Evolutionary conservation across 2,888 invertebrate genomes (phyloP).

Genomic region (Proisotoma minuta): DNA sequence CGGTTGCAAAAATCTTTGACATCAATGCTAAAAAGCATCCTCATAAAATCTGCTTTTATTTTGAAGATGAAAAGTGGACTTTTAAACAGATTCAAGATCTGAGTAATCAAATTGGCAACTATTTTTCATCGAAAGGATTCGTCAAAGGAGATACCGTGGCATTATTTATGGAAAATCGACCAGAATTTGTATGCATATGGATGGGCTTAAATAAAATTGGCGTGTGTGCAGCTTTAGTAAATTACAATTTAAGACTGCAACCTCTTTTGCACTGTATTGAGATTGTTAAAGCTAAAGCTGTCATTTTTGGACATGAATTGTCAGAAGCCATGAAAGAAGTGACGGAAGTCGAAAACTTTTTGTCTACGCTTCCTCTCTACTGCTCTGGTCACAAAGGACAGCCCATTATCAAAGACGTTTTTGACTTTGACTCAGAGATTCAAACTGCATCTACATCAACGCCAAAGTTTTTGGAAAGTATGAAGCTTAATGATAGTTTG

Average conservation of each 20-base stretch:
- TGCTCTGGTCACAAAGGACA: conserved; percentile 31
- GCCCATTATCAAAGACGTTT: conserved; percentile 15
- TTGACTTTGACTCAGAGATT: conserved; percentile 34
- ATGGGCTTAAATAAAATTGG: conserved; percentile 76
- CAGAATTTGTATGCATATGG: conserved; percentile 89
- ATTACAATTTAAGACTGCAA: conserved; percentile 79
- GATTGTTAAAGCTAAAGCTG: conserved; percentile 76
- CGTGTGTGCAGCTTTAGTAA: conserved; percentile 80
- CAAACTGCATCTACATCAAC: conserved; percentile 12
- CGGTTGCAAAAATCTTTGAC: conserved; percentile 75
- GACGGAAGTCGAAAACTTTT: conserved; percentile 24
- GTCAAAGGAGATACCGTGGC: conserved; percentile 84
- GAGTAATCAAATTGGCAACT: conserved; percentile 74
- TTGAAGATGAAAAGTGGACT: conserved; percentile 77
- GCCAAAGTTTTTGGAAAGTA: conserved; percentile 16
- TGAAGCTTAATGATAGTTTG: conserved; percentile 67
- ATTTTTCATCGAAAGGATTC: conserved; percentile 72
- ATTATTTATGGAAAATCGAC: conserved; percentile 83
- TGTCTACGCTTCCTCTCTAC: conserved; percentile 27
- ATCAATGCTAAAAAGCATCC: conserved; percentile 70
- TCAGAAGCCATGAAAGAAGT: conserved; percentile 48
- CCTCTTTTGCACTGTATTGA: conserved; percentile 81
- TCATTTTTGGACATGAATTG: conserved; percentile 73
- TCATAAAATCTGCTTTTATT: conserved; percentile 74
- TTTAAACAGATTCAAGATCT: conserved; percentile 79